A percentile compares a stretch with the other conserved stretches of the same genome.
Conservation (phyloP, 2,888 invertebrate species). For the Melinaea marsaeus region DNA sequence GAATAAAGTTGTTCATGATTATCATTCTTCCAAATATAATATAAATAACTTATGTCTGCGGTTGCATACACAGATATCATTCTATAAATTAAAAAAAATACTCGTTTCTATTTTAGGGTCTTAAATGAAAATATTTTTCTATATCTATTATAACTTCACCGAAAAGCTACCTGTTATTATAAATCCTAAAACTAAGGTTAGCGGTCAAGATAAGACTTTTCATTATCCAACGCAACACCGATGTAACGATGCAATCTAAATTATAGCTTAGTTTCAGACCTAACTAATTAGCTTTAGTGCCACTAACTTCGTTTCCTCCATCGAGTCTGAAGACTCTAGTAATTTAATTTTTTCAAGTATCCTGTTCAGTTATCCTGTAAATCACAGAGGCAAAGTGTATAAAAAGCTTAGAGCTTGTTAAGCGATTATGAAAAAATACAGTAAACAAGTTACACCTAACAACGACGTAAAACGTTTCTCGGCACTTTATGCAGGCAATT, state of each 20-base stretch:
- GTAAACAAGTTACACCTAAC: too few species aligned
- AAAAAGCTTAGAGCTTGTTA: conserved; percentile 48
- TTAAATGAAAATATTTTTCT: too few species aligned
- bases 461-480: too few species aligned
- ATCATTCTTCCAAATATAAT: too few species aligned
- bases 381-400: conserved; percentile 38
- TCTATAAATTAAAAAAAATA: too few species aligned
- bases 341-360: conserved; percentile 63
- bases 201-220: conserved; percentile 29
- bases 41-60: too few species aligned
- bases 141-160: too few species aligned
- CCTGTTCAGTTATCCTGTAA: conserved; percentile 37
- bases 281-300: conserved; percentile 64
- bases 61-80: too few species aligned
- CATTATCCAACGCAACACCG: conserved; percentile 33
- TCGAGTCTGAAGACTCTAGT: conserved; percentile 44
- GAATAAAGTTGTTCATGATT: too few species aligned
- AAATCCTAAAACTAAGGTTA: neutral
- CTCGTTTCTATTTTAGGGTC: too few species aligned
- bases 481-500: neutral
- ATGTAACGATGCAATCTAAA: conserved; percentile 48
- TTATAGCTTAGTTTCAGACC: conserved; percentile 64
- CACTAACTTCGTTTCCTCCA: conserved; percentile 46
- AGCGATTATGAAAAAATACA: too few species aligned
- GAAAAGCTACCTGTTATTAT: too few species aligned